Conservation (phyloP, 1,140 invertebrate genomes). For the Diachasma alloeum region DNA sequence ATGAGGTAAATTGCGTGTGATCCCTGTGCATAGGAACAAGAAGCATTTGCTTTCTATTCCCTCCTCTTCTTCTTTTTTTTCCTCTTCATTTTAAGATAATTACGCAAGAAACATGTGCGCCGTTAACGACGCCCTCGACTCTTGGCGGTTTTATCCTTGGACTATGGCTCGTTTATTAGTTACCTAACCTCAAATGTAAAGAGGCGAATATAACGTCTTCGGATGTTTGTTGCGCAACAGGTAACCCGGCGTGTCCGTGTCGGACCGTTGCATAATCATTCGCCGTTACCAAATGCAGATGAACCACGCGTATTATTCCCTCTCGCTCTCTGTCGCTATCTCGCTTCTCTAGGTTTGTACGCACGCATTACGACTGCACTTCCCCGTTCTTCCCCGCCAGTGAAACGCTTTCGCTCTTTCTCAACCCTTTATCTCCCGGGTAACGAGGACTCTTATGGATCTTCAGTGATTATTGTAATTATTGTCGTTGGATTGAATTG, state of each 20-base stretch:
- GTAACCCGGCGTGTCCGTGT: conserved; percentile 45
- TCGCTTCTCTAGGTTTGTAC: not conserved
- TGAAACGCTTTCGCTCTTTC: too few relatives aligned
- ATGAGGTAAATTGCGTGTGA: not conserved
- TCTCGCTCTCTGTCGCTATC: not conserved
- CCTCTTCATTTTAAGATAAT: not conserved
- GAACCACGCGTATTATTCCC: conserved; percentile 23
- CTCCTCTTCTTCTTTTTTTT: not conserved
- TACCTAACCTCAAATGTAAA: conserved; percentile 61
- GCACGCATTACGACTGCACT: too few relatives aligned
- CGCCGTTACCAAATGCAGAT: conserved; percentile 49
- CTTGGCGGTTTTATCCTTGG: conserved; percentile 55
- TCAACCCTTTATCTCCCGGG: too few relatives aligned
- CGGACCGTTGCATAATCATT: conserved; percentile 55
- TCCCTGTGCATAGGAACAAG: not conserved
- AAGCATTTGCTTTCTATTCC: not conserved
- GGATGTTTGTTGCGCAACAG: conserved; percentile 57
- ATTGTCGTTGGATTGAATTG: too few relatives aligned
- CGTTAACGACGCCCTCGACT: conserved; percentile 26
- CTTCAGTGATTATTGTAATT: too few relatives aligned
- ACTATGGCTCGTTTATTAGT: conserved; percentile 62
- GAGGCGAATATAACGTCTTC: conserved; percentile 57
- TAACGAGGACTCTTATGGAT: too few relatives aligned
- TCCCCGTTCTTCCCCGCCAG: too few relatives aligned
- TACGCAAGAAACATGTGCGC: conserved; percentile 8